A percentile compares a stretch with the other conserved stretches of the same genome.
Evolutionary conservation across 2,113 vertebrate species (phyloP).

Genomic region (Saccopteryx bilineata): DNA sequence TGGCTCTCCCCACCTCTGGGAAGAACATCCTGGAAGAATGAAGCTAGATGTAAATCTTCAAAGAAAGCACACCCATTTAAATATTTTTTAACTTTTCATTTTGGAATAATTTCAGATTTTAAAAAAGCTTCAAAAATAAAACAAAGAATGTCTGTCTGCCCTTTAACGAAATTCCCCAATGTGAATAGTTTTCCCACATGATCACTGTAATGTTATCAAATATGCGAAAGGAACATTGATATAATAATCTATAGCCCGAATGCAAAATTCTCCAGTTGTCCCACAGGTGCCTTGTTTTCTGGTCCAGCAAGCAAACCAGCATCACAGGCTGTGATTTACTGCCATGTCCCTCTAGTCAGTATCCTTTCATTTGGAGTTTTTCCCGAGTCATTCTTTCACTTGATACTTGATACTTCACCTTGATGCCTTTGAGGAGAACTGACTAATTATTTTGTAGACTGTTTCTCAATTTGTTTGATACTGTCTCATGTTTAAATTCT

Average conservation of each 20-base stretch:
- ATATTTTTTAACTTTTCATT: neutral
- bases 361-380: neutral
- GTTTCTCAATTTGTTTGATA: neutral
- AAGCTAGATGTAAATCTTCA: neutral
- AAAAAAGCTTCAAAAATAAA: neutral
- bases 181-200: neutral
- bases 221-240: neutral
- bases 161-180: neutral
- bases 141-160: neutral
- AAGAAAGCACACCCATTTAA: neutral
- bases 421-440: neutral
- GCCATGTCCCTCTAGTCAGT: neutral
- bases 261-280: neutral
- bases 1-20: neutral
- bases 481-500: slow-evolving; percentile 19
- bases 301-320: neutral
- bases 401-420: neutral
- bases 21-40: neutral
- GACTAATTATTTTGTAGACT: neutral
- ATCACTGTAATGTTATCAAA: neutral
- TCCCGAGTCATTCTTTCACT: neutral
- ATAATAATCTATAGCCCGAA: neutral
- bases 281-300: neutral
- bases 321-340: neutral
- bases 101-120: slow-evolving; percentile 31